phyloP scores from a whole-genome alignment of 2,113 vertebrate genomes.

The Macroglossus sobrinus region DNA sequence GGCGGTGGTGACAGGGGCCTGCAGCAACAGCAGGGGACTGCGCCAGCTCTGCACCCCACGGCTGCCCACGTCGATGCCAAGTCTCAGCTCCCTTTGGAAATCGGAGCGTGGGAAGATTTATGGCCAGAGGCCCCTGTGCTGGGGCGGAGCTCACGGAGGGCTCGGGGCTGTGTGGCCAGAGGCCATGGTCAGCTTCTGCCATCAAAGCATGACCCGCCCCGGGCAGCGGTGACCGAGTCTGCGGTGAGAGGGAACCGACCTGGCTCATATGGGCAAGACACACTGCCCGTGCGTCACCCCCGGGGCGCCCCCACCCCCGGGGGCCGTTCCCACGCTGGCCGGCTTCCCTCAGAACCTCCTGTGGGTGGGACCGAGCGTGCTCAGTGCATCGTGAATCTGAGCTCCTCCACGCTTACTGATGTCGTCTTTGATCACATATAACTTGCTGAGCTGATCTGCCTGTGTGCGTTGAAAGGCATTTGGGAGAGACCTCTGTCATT shows the following conservation, averaged over 20 bases:
- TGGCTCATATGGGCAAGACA: neutral
- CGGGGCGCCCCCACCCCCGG: neutral
- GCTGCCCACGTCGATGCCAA: neutral
- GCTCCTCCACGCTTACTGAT: slow-evolving; percentile 61
- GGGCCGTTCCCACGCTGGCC: neutral
- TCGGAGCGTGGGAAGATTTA: neutral
- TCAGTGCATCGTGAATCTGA: slow-evolving; percentile 67
- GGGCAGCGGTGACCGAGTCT: neutral
- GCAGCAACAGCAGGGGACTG: no score
- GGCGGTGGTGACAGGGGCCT: neutral
- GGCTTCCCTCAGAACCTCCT: slow-evolving; percentile 51
- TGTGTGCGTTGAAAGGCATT: slow-evolving; percentile 70
- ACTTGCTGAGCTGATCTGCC: slow-evolving; percentile 72
- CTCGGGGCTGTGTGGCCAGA: neutral
- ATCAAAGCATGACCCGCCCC: neutral
- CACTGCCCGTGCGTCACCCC: neutral
- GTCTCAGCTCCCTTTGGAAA: neutral
- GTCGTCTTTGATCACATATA: slow-evolving; percentile 69
- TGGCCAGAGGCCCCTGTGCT: neutral
- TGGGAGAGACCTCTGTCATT: slow-evolving; percentile 42
- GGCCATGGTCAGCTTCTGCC: neutral
- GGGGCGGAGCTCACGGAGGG: neutral
- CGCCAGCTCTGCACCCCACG: no score
- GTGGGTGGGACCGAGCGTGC: slow-evolving; percentile 59
- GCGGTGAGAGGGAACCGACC: neutral